phyloP scores from a whole-genome alignment of 2,888 invertebrate genomes.

The Cryptocheilus praepositus region DNA sequence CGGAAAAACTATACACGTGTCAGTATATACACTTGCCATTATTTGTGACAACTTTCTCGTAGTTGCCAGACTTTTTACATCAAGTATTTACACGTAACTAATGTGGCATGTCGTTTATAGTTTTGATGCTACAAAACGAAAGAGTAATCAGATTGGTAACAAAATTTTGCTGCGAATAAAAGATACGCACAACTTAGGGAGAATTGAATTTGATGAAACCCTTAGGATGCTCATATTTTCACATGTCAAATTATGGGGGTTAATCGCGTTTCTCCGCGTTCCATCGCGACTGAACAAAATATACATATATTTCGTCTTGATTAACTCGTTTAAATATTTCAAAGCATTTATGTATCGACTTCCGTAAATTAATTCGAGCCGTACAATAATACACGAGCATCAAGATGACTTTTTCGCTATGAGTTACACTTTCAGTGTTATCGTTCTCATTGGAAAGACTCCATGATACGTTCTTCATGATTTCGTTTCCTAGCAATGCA shows the following conservation, averaged over 20 bases:
- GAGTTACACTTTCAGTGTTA: neutral
- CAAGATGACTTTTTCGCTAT: constrained; percentile 3
- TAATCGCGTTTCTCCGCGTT: neutral
- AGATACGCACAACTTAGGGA: neutral
- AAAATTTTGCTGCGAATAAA: neutral
- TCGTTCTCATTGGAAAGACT: too few species aligned
- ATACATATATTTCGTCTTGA: constrained; percentile 1
- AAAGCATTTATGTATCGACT: too few species aligned
- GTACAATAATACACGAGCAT: neutral
- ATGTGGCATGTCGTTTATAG: constrained; percentile 1
- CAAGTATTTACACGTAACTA: constrained; percentile 44
- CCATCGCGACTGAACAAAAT: neutral
- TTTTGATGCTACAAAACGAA: too few species aligned
- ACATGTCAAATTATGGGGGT: neutral
- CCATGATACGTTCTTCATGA: too few species aligned
- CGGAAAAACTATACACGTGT: neutral
- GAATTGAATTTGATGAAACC: too few species aligned
- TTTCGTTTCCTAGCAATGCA: too few species aligned
- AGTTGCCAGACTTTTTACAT: constrained; percentile 37
- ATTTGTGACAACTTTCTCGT: constrained; percentile 15
- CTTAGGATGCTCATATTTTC: neutral
- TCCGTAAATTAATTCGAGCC: neutral
- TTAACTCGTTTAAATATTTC: neutral
- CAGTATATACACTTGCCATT: constrained; percentile 9
- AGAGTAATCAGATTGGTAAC: neutral